These are phyloP conservation scores for Macrosiphum euphorbiae DNA, from an alignment of 2,888 invertebrate genomes.

Conservation along the genomic window DNA sequence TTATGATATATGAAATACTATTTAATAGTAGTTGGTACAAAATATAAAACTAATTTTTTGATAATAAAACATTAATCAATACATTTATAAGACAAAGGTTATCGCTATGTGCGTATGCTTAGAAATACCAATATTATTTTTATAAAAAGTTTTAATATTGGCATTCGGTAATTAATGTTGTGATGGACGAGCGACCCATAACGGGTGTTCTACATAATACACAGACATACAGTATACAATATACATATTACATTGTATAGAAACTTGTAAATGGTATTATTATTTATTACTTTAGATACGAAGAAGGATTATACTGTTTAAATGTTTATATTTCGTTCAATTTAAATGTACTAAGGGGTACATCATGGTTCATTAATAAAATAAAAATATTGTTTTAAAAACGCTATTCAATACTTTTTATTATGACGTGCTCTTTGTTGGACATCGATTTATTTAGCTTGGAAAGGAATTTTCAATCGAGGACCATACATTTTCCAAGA, in stretches of 20 bases:
- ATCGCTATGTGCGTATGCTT: neutral
- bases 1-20: neutral
- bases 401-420: neutral
- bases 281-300: neutral
- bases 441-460: neutral
- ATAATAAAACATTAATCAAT: neutral
- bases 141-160: neutral
- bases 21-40: neutral
- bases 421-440: neutral
- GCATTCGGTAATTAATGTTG: neutral
- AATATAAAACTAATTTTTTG: neutral
- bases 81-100: neutral
- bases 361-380: neutral
- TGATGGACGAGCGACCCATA: neutral
- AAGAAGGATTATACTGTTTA: neutral
- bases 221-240: neutral
- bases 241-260: neutral
- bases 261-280: neutral
- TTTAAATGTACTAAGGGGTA: neutral
- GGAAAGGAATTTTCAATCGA: neutral
- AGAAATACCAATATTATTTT: neutral
- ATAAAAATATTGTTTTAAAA: neutral
- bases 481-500: constrained; percentile 27
- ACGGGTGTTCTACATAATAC: neutral
- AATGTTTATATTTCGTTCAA: neutral